A percentile compares a stretch with the other conserved stretches of the same genome.
Evolutionary conservation across 2,113 vertebrate species (phyloP).

Genomic region (Edolisoma coerulescens): DNA sequence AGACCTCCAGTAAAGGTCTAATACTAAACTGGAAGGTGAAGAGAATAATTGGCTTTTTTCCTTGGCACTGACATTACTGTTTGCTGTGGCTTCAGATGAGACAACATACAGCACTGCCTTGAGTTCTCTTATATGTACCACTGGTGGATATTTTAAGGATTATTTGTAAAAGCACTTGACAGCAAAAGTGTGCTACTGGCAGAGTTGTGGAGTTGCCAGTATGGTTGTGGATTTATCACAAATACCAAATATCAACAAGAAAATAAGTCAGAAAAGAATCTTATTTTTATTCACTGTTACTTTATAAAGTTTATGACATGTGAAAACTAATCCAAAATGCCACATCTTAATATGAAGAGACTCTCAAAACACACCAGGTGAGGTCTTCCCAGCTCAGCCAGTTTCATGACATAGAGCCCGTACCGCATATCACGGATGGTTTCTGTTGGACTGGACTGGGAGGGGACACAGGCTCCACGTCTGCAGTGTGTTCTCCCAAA

Average conservation of each 20-base stretch:
- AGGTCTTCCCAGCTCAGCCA: background rate
- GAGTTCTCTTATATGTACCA: background rate
- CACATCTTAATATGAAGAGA: background rate
- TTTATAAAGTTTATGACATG: background rate
- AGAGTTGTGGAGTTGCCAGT: background rate
- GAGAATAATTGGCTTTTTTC: background rate
- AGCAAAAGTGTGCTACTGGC: background rate
- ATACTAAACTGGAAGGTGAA: background rate
- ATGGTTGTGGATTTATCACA: background rate
- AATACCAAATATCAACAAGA: background rate
- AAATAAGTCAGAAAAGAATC: background rate
- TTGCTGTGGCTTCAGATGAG: background rate
- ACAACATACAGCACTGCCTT: background rate
- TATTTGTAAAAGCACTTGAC: conserved; percentile 3
- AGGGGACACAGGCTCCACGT: background rate
- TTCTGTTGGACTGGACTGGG: background rate
- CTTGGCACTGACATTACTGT: background rate
- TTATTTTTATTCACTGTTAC: background rate
- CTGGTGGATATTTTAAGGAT: background rate
- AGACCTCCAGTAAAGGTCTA: background rate
- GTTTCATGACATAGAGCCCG: background rate
- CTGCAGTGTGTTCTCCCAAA: background rate
- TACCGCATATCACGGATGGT: background rate
- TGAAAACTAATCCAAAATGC: background rate
- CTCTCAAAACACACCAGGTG: background rate